Percentiles rank a stretch among this genome's conserved stretches.
phyloP scores from a whole-genome alignment of 2,113 vertebrate genomes.

The Tamias sibiricus region DNA sequence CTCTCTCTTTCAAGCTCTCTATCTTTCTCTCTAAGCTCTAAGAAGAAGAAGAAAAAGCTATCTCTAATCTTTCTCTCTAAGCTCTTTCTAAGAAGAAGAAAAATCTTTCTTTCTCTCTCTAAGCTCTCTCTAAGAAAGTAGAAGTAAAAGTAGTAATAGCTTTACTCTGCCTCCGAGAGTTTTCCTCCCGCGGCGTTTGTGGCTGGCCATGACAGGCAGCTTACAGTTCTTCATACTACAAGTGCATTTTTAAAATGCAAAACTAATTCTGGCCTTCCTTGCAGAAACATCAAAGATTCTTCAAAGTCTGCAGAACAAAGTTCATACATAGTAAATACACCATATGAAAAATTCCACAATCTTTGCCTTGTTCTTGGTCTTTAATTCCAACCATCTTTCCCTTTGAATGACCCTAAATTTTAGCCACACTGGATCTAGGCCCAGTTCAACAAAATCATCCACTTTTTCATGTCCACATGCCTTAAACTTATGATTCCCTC shows the following conservation, averaged over 20 bases:
- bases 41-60: no score
- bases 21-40: no score
- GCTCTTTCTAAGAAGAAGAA: no score
- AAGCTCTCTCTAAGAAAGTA: no score
- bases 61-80: no score
- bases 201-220: no score
- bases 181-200: no score
- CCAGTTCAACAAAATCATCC: background rate
- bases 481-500: background rate
- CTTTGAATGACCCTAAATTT: background rate
- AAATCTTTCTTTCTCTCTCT: no score
- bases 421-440: background rate
- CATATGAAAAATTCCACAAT: background rate
- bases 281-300: background rate
- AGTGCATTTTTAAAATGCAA: slow-evolving; percentile 17
- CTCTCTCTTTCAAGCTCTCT: no score
- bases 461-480: background rate
- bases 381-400: background rate
- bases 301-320: background rate
- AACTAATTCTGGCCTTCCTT: background rate
- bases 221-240: no score
- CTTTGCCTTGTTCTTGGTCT: slow-evolving; percentile 2
- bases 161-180: no score
- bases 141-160: no score
- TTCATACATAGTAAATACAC: background rate